Evolutionary conservation across 2,888 invertebrate genomes (phyloP), one percentile per base, ranked within the genome.

Genomic region (Andrena hattorfiana): DNA sequence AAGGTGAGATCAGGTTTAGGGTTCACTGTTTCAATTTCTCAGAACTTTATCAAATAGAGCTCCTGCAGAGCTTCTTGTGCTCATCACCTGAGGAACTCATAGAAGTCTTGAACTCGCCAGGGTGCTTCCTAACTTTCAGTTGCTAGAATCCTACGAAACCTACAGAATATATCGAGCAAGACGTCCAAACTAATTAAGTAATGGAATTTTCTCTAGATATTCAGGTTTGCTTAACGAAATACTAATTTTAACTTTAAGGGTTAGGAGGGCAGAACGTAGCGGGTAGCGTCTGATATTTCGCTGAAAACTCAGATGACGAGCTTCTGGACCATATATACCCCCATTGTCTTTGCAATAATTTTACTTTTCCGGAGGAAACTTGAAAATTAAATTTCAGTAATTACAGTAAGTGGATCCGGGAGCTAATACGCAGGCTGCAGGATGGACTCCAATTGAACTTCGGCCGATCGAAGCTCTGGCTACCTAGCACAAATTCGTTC

Each of bases 391-490:
- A 77, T 83, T 83, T 67, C 70, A 51, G 63, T 80, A 77, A 83
- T 83, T 82, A 82, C 70, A 48, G 66, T 77, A 81, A 83, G 81
- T 81, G 81, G 81, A 83, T 81, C 56, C 80, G 69, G 68, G 13
- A 28, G 80, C 26, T 69, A 81, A 81, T 79, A 64, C 80, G 66
- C 64, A 20, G 66, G 67, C 30, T 67, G 42, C 54, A n/a, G 72
- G 35, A 35, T 35, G 62, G 32, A 77, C 54, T 32, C 67, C 62
- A 72, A 59, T 81, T 56, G 77, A 72, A 77, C 56, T 80, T 62
- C 23, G 13, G 26, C 30, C 74, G 80, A 79, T 81, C 69, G 80
- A 70, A 78, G 66, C 64, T 48, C 20, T 4, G 16, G 28, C 26
- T 54, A 28, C 32, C 26, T 20, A 32, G 20, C 49, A 62, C 60